phyloP scores from a whole-genome alignment of 2,113 vertebrate species.

The Elanoides forficatus region DNA sequence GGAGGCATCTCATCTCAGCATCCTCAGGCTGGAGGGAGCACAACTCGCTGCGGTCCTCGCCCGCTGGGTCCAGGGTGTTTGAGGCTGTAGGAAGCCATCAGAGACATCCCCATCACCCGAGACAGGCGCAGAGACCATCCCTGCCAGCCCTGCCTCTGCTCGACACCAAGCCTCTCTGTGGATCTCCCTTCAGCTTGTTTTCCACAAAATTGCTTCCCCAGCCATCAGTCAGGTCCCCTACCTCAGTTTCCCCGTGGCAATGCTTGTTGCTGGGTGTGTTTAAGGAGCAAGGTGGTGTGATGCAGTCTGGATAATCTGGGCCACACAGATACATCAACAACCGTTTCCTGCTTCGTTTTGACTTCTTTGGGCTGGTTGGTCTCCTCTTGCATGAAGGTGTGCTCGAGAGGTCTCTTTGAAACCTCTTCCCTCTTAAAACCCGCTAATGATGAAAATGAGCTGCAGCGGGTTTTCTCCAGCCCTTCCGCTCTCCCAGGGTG shows the following conservation, averaged over 20 bases:
- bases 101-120: not conserved
- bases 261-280: not conserved
- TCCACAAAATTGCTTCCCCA: not conserved
- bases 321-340: fast-evolving
- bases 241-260: not conserved
- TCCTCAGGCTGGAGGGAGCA: not conserved
- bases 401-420: not conserved
- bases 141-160: not conserved
- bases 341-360: not conserved
- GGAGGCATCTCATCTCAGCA: not conserved
- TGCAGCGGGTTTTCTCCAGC: not conserved
- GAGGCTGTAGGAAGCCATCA: not conserved
- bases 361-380: not conserved
- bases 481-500: not conserved
- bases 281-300: not conserved
- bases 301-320: not conserved
- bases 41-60: fast-evolving
- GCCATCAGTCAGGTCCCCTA: fast-evolving
- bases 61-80: fast-evolving
- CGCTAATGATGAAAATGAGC: not conserved
- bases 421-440: not conserved
- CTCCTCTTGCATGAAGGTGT: not conserved
- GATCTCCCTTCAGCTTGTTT: not conserved
- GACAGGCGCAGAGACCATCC: not conserved
- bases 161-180: fast-evolving